Evolutionary conservation across 2,888 invertebrate genomes (phyloP).

Genomic region (Tethea ocularis): DNA sequence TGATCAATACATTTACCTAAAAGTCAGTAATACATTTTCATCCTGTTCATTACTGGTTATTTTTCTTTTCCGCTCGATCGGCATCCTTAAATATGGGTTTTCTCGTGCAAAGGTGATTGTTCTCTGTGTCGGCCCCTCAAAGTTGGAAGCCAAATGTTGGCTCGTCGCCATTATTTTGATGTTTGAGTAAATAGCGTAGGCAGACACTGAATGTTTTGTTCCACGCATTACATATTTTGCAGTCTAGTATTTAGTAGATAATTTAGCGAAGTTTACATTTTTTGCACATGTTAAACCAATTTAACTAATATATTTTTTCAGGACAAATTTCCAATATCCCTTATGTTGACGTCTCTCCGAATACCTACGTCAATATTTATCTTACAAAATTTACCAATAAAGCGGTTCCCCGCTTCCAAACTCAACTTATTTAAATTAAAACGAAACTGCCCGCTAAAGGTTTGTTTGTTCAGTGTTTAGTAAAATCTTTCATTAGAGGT

Average conservation of each 20-base stretch:
- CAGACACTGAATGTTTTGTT: slow-evolving; percentile 67
- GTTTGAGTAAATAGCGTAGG: slow-evolving; percentile 65
- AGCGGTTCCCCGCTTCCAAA: slow-evolving; percentile 15
- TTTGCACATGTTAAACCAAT: neutral
- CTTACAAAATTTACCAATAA: slow-evolving; percentile 13
- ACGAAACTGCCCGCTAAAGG: slow-evolving; percentile 5
- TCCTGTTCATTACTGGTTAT: slow-evolving; percentile 41
- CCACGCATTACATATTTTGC: slow-evolving; percentile 45
- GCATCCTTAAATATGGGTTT: slow-evolving; percentile 61
- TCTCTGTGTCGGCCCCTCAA: slow-evolving; percentile 60
- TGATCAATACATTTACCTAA: slow-evolving; percentile 4
- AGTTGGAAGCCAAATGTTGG: slow-evolving; percentile 66
- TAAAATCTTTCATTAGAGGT: slow-evolving; percentile 21
- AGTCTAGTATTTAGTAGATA: slow-evolving; percentile 49
- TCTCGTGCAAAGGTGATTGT: slow-evolving; percentile 73
- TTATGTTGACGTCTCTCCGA: neutral
- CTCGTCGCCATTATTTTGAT: slow-evolving; percentile 80
- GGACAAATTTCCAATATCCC: neutral
- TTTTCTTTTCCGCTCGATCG: slow-evolving; percentile 42
- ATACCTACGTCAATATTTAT: slow-evolving; percentile 12
- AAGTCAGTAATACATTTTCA: slow-evolving; percentile 18
- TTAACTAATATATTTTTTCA: neutral
- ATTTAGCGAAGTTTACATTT: slow-evolving; percentile 12
- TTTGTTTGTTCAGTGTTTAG: neutral
- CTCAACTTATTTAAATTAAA: slow-evolving; percentile 17